Base-by-base conservation (phyloP, 2,113 vertebrate genomes). In the Propithecus coquereli region DNA sequence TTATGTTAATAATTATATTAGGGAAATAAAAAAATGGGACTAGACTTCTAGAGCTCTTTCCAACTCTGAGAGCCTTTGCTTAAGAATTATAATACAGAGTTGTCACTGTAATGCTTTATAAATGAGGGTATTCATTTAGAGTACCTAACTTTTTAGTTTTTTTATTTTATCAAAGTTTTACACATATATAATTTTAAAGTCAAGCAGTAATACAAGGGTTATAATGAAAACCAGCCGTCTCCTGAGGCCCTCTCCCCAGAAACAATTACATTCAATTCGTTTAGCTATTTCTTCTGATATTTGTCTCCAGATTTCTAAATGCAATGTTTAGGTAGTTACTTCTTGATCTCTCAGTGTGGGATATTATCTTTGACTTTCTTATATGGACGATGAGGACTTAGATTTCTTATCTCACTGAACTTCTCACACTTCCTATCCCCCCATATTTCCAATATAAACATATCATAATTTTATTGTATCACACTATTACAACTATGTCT, bases 231-330 rank as follows among this genome's bases (percentile, higher is more conserved):
- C 43, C 6, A 92, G 20, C 52, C 37, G 14, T 68, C 43, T 63
- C 18, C 47, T 88, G 40, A 52, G 50, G n/a, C 11, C 27, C 30
- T 80, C 4, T 94, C 22, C 20, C 16, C 63, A 94, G 32, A 74
- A 80, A 27, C 63, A 80, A 37, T 40, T 80, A 34, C 2, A 22
- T 93, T 66, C 27, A 18, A 30, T 14, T 92, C 66, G 11, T 25
- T 82, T 70, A 52, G 34, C 17, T 65, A 30, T 79, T 52, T 76
- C n/a, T 77, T 87, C 54, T 89, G 37, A 66, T 54, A 65, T 5
- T 84, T 23, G 50, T 40, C 37, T 93, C 87, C n/a, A 94, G 43
- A 54, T 96, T 88, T 94, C 32, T 82, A 73, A 93, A 79, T 45
- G 3, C 63, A 91, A 4, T 83, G 50, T 70, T 68, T 93, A 32